Conservation (phyloP, 2,113 vertebrate species). For the Cervus canadensis region DNA sequence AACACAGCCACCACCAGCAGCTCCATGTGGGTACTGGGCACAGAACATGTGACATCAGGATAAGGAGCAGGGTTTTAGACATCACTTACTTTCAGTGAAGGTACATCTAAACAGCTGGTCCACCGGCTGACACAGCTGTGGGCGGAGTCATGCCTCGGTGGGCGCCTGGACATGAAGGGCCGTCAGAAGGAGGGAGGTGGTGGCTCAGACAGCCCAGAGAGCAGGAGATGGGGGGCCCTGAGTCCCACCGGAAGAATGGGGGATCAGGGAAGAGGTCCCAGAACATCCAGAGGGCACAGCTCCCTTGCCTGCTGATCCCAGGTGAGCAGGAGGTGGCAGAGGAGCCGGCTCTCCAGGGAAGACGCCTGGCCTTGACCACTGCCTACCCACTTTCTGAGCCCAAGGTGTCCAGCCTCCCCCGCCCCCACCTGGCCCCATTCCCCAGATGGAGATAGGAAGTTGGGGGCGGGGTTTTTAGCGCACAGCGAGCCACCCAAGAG, state of each 20-base stretch:
- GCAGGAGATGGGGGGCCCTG: neutral
- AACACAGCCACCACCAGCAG: neutral
- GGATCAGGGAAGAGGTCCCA: neutral
- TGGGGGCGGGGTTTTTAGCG: too few species aligned
- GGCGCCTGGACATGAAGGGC: neutral
- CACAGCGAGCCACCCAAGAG: neutral
- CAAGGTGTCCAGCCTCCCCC: rapidly evolving
- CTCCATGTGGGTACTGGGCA: neutral
- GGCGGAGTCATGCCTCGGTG: rapidly evolving
- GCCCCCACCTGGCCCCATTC: neutral
- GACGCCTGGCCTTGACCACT: rapidly evolving
- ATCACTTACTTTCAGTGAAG: rapidly evolving
- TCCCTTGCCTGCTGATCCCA: neutral
- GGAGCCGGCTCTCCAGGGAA: rapidly evolving
- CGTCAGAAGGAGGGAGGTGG: neutral
- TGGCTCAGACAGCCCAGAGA: neutral
- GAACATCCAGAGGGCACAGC: neutral
- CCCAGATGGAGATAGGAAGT: neutral
- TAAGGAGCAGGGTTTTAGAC: neutral
- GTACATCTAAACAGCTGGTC: neutral
- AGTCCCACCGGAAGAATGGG: neutral
- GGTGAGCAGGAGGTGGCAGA: neutral
- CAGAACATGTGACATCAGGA: neutral
- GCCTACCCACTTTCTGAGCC: rapidly evolving
- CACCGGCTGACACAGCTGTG: rapidly evolving